Percentiles rank a stretch among this genome's conserved stretches.
Conservation (phyloP, 92 coral and sea anemone genomes). For the Galaxea fascicularis region DNA sequence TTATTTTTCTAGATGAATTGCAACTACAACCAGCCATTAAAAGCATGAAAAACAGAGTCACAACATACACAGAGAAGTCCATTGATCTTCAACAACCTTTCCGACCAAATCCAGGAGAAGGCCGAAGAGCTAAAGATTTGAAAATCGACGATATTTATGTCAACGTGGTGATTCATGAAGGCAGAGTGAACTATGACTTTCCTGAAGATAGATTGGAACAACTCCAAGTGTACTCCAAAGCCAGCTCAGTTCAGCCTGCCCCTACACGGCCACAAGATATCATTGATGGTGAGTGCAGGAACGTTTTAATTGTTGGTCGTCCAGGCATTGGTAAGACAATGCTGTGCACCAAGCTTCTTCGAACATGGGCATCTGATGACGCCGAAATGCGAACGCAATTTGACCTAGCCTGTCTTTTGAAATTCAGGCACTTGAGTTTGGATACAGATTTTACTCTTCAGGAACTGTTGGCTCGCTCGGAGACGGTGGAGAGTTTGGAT, state of each 20-base stretch:
- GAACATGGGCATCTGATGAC: constrained; percentile 4
- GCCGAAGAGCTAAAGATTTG: not conserved
- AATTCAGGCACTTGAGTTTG: constrained; percentile 6
- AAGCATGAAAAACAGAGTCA: not conserved
- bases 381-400: not conserved
- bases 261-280: not conserved
- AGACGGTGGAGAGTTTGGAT: not conserved
- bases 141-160: not conserved
- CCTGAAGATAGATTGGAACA: not conserved
- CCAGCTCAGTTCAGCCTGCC: too few relatives aligned
- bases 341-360: constrained; percentile 39
- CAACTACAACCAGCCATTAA: not conserved
- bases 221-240: not conserved
- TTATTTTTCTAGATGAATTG: not conserved
- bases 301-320: constrained; percentile 49
- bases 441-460: not conserved
- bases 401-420: not conserved
- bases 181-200: not conserved
- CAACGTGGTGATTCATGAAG: not conserved
- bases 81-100: not conserved
- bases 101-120: not conserved
- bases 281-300: not conserved
- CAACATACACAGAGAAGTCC: not conserved
- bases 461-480: constrained; percentile 16
- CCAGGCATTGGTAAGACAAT: constrained; percentile 62